phyloP scores from a whole-genome alignment of 2,113 vertebrate genomes.

The Campylomormyrus numenius region DNA sequence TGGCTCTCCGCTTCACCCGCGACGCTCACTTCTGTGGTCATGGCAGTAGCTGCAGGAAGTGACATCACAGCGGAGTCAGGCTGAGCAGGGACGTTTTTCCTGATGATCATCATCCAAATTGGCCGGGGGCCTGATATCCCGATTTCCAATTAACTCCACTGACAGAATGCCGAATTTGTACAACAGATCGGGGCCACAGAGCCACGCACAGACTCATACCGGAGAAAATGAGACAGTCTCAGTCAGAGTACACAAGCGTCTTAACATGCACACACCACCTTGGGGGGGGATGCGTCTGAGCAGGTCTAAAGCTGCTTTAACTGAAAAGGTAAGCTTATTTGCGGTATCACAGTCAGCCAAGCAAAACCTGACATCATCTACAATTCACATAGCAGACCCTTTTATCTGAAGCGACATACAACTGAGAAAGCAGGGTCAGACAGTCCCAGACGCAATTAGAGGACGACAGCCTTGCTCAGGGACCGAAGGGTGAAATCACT shows the following conservation, averaged over 20 bases:
- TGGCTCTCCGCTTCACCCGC: slow-evolving; percentile 56
- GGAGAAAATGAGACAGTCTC: neutral
- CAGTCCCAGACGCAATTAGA: neutral
- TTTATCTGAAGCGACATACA: neutral
- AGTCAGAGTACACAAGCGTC: neutral
- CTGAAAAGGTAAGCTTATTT: neutral
- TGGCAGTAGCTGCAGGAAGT: slow-evolving; percentile 66
- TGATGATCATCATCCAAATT: neutral
- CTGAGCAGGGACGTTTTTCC: neutral
- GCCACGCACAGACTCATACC: neutral
- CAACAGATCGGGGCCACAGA: neutral
- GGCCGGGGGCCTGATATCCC: neutral
- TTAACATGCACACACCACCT: neutral
- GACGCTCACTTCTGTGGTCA: slow-evolving; percentile 87
- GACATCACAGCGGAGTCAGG: neutral
- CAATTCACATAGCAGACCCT: neutral
- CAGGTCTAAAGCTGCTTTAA: neutral
- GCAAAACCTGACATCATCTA: neutral
- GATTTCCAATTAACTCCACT: neutral
- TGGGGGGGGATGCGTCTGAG: neutral
- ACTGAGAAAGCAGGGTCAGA: neutral
- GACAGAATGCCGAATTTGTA: neutral
- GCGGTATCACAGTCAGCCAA: neutral
- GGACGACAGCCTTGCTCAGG: neutral
- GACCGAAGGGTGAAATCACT: neutral